Conservation (phyloP, 2,797 vertebrate genomes). For the Aplochiton taeniatus region DNA sequence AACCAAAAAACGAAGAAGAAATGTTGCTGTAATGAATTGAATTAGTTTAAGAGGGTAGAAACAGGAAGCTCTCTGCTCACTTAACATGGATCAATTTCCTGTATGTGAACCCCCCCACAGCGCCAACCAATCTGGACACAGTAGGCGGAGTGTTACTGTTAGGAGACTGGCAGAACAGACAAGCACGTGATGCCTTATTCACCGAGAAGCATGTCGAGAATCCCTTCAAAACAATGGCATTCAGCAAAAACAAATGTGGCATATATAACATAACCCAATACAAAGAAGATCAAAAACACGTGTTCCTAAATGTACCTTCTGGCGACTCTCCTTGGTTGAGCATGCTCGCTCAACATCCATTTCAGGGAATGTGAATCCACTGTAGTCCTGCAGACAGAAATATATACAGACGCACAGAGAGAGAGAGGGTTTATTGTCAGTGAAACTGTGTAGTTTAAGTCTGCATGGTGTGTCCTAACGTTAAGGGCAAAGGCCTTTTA, state of each 20-base stretch:
- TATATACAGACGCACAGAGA: constrained; percentile 1
- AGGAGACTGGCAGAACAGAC: constrained; percentile 37
- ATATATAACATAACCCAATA: too few species aligned
- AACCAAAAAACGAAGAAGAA: too few species aligned
- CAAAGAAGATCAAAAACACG: too few species aligned
- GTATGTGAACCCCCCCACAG: constrained; percentile 47
- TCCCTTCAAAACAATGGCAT: too few species aligned
- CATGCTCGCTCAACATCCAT: constrained; percentile 49
- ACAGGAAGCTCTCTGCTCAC: constrained; percentile 29
- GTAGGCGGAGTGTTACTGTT: constrained; percentile 56
- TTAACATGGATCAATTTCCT: constrained; percentile 61
- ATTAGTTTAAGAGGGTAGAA: not conserved
- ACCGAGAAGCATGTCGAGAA: too few species aligned
- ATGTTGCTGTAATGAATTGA: not conserved
- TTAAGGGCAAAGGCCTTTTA: not conserved
- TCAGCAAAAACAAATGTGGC: too few species aligned
- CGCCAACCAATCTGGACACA: constrained; percentile 42
- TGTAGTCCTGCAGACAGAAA: constrained; percentile 65
- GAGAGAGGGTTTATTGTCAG: constrained; percentile 29
- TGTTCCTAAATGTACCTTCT: constrained; percentile 51
- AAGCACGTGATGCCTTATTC: too few species aligned
- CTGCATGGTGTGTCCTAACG: too few species aligned
- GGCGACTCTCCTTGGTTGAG: constrained; percentile 52
- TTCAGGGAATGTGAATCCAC: constrained; percentile 58
- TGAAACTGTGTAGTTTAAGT: not conserved